Evolutionary conservation across 2,888 invertebrate genomes (phyloP).

Genomic region (Epsilonema sp.): DNA sequence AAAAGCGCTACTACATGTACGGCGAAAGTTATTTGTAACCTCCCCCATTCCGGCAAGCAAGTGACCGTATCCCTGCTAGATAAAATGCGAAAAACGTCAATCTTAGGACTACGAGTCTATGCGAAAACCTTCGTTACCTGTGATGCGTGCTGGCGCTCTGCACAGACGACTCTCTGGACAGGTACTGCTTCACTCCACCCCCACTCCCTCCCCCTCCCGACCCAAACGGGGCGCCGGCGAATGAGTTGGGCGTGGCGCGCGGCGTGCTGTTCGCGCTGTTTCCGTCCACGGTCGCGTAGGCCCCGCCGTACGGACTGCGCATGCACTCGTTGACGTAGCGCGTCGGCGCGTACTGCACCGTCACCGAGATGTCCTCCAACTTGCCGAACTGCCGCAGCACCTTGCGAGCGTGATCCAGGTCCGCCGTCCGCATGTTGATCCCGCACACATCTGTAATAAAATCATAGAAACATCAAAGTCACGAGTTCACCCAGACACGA

Average conservation of each 20-base stretch:
- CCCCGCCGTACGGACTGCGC: no score
- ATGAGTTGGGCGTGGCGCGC: background rate
- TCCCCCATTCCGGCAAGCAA: no score
- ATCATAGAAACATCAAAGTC: no score
- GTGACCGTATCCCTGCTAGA: no score
- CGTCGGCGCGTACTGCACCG: conserved; percentile 80
- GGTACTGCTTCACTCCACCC: background rate
- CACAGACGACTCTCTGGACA: conserved; percentile 1
- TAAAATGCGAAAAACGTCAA: no score
- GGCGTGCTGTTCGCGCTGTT: background rate
- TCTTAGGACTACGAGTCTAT: no score
- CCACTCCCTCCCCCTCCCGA: background rate
- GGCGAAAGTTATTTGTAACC: no score
- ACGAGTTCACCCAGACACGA: no score
- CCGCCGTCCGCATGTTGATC: conserved; percentile 87
- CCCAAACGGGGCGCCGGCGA: no score
- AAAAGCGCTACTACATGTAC: no score
- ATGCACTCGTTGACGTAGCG: conserved; percentile 17
- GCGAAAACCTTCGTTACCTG: no score
- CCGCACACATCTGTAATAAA: conserved; percentile 70
- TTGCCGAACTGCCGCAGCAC: conserved; percentile 35
- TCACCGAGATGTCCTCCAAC: conserved; percentile 2
- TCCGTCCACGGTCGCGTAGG: background rate
- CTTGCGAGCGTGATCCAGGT: conserved; percentile 74
- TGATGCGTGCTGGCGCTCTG: conserved; percentile 1